Evolutionary conservation across 2,113 vertebrate genomes (phyloP).

Genomic region (Setophaga petechia): DNA sequence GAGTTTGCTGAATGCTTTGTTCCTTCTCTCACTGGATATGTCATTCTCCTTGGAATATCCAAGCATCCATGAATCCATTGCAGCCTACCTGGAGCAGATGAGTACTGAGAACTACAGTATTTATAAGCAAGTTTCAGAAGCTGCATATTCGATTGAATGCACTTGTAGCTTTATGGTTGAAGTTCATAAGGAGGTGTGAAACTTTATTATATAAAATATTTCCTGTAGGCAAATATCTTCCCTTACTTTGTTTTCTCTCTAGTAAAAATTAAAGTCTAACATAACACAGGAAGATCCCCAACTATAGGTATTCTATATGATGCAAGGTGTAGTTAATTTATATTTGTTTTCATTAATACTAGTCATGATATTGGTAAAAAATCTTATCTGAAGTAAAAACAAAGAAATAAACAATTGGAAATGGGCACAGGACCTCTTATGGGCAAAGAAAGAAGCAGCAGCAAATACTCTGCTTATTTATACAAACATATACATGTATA

Average conservation of each 20-base stretch:
- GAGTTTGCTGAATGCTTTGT: conserved; percentile 80
- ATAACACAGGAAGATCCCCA: neutral
- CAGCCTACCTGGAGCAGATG: conserved; percentile 92
- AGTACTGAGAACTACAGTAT: conserved; percentile 84
- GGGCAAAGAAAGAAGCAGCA: neutral
- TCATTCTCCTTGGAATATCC: conserved; percentile 86
- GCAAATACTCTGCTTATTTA: neutral
- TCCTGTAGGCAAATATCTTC: neutral
- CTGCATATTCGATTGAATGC: conserved; percentile 85
- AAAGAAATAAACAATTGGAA: neutral
- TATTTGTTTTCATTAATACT: neutral
- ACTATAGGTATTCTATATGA: neutral
- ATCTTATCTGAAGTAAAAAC: neutral
- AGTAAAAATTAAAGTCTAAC: neutral
- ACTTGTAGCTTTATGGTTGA: conserved; percentile 87
- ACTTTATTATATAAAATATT: neutral
- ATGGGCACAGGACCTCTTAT: neutral
- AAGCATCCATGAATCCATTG: conserved; percentile 82
- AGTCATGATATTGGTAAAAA: neutral
- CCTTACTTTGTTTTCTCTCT: neutral
- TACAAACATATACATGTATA: neutral
- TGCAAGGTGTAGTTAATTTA: neutral
- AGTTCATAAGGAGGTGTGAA: conserved; percentile 81
- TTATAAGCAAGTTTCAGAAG: conserved; percentile 81
- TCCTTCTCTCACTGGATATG: conserved; percentile 86